A percentile compares a stretch with the other conserved stretches of the same genome.
Evolutionary conservation across 1,140 invertebrate genomes (phyloP).

Genomic region (Drosophila jambulina): DNA sequence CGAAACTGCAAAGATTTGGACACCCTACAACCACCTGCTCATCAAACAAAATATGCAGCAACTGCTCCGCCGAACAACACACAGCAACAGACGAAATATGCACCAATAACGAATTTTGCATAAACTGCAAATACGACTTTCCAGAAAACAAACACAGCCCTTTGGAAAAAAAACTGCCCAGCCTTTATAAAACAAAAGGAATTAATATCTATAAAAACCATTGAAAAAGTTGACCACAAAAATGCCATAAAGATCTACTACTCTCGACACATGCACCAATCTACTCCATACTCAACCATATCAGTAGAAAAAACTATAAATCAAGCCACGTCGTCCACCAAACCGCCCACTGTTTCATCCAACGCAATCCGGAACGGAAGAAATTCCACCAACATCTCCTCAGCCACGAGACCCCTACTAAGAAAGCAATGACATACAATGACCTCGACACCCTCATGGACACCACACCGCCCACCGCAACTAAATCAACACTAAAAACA

Average conservation of each 20-base stretch:
- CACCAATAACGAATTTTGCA: constrained; percentile 13
- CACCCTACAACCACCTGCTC: constrained; percentile 18
- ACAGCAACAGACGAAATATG: constrained; percentile 5
- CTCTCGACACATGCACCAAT: constrained; percentile 3
- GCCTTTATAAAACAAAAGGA: constrained; percentile 24
- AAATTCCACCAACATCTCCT: too few species aligned
- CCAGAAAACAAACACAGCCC: constrained; percentile 10
- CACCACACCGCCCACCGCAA: too few species aligned
- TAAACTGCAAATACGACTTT: constrained; percentile 6
- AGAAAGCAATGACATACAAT: too few species aligned
- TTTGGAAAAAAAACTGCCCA: constrained; percentile 3
- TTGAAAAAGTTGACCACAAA: constrained; percentile 29
- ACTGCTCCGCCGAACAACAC: constrained; percentile 25
- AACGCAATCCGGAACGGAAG: too few species aligned
- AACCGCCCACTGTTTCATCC: too few species aligned
- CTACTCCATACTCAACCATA: constrained; percentile 15
- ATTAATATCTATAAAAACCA: constrained; percentile 12
- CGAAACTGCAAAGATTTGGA: constrained; percentile 15
- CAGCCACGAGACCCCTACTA: too few species aligned
- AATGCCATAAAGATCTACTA: neutral
- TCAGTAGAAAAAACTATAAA: neutral
- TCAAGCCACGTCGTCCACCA: neutral
- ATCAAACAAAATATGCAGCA: constrained; percentile 16
- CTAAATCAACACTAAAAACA: too few species aligned
- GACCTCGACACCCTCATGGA: too few species aligned